These are phyloP conservation scores for Netelia inedita DNA, from an alignment of 2,888 invertebrate species.

Conservation along the genomic window DNA sequence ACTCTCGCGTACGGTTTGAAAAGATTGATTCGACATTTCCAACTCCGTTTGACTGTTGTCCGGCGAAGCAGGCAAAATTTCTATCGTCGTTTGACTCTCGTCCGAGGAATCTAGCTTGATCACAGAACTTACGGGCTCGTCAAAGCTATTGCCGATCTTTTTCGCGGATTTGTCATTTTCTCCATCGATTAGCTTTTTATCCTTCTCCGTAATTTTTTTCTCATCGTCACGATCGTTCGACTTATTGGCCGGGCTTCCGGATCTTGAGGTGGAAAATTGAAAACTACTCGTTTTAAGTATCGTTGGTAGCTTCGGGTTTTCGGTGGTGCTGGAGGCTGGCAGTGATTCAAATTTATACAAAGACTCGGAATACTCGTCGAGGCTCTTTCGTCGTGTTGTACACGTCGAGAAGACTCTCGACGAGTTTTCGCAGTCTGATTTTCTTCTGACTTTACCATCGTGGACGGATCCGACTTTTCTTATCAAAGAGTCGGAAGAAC, in stretches of 20 bases:
- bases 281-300: not conserved
- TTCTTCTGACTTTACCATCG: constrained; percentile 70
- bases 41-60: constrained; percentile 71
- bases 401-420: not conserved
- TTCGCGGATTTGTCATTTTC: constrained; percentile 36
- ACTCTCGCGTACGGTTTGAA: constrained; percentile 8
- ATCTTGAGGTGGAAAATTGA: not conserved
- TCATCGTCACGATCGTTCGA: not conserved
- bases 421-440: constrained; percentile 62
- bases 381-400: constrained; percentile 52
- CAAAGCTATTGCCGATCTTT: constrained; percentile 54
- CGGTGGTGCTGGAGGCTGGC: not conserved
- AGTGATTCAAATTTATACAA: not conserved
- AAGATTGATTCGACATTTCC: constrained; percentile 40
- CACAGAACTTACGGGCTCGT: constrained; percentile 71
- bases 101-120: constrained; percentile 83
- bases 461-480: not conserved
- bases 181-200: constrained; percentile 16
- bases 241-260: not conserved
- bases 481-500: constrained; percentile 27
- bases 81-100: constrained; percentile 82
- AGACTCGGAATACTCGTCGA: constrained; percentile 24
- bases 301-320: not conserved
- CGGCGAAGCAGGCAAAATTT: constrained; percentile 81
- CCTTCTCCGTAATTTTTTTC: not conserved